phyloP scores from a whole-genome alignment of 2,888 invertebrate species.

The Pristionchus entomophagus region DNA sequence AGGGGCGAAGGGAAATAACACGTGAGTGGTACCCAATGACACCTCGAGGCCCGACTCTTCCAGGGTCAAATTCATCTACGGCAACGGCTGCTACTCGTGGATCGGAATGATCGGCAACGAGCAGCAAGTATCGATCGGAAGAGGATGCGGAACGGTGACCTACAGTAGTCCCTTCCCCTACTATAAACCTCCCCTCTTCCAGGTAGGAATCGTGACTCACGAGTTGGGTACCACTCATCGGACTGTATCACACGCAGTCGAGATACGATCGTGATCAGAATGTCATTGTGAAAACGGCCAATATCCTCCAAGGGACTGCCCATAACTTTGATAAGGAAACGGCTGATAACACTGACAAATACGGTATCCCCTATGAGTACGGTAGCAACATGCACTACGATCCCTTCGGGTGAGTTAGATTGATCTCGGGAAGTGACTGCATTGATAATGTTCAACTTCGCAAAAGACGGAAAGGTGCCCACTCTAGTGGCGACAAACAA shows the following conservation, averaged over 20 bases:
- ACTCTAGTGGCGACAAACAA: constrained; percentile 13
- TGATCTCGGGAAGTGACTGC: background rate
- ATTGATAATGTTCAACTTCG: background rate
- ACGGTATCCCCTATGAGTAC: constrained; percentile 47
- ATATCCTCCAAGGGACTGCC: constrained; percentile 49
- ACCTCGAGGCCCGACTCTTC: background rate
- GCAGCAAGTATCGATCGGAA: constrained; percentile 46
- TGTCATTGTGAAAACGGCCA: constrained; percentile 53
- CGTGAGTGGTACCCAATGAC: background rate
- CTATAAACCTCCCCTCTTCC: background rate
- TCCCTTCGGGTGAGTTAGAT: background rate
- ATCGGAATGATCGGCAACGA: constrained; percentile 45
- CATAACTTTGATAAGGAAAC: constrained; percentile 39
- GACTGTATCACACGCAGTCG: constrained; percentile 63
- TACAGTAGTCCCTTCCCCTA: background rate
- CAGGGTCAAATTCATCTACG: constrained; percentile 47
- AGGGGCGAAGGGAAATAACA: constrained; percentile 17
- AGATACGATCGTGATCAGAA: constrained; percentile 60
- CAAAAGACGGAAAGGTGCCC: background rate
- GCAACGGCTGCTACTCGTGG: constrained; percentile 45
- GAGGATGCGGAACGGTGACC: constrained; percentile 28
- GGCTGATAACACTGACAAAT: constrained; percentile 39
- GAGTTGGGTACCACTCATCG: constrained; percentile 48
- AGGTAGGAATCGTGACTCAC: constrained; percentile 42
- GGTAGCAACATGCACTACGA: constrained; percentile 44